Conservation (phyloP, 2,888 invertebrate species). For the Rosalia funebris region DNA sequence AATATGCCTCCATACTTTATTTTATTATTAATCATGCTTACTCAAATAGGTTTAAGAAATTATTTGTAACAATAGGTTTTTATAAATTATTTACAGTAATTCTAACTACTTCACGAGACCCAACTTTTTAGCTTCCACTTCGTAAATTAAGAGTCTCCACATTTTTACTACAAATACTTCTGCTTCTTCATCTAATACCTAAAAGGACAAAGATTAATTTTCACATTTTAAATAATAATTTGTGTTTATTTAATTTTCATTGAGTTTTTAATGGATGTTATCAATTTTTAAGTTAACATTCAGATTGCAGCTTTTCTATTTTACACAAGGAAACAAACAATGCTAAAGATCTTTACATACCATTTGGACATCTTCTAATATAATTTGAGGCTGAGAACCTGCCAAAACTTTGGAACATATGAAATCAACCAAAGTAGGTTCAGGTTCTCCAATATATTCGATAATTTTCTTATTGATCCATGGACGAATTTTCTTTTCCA, state of each 20-base stretch:
- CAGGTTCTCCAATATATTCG: constrained; percentile 99
- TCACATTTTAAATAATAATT: too few species aligned
- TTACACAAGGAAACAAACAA: too few species aligned
- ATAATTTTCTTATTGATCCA: constrained; percentile 99
- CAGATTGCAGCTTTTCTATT: too few species aligned
- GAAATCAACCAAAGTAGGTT: constrained; percentile 98
- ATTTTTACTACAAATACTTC: constrained; percentile 99
- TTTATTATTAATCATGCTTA: constrained; percentile 13
- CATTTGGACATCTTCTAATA: constrained; percentile 99
- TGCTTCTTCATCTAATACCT: constrained; percentile 99
- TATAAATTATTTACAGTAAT: neutral
- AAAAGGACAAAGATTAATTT: constrained; percentile 57
- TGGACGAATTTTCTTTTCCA: constrained; percentile 97
- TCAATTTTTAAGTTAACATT: too few species aligned
- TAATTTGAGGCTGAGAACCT: constrained; percentile 91
- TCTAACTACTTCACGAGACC: constrained; percentile 79
- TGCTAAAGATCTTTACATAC: too few species aligned
- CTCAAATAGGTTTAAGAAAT: constrained; percentile 13
- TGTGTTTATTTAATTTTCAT: too few species aligned
- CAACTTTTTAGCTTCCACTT: constrained; percentile 97
- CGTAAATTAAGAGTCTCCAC: constrained; percentile 99
- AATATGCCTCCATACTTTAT: constrained; percentile 21
- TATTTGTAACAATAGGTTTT: constrained; percentile 12
- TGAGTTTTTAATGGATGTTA: too few species aligned
- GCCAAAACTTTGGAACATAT: constrained; percentile 98